These are phyloP conservation scores for Neodon shergylaensis DNA, from an alignment of 2,113 vertebrate genomes.

Conservation along the genomic window DNA sequence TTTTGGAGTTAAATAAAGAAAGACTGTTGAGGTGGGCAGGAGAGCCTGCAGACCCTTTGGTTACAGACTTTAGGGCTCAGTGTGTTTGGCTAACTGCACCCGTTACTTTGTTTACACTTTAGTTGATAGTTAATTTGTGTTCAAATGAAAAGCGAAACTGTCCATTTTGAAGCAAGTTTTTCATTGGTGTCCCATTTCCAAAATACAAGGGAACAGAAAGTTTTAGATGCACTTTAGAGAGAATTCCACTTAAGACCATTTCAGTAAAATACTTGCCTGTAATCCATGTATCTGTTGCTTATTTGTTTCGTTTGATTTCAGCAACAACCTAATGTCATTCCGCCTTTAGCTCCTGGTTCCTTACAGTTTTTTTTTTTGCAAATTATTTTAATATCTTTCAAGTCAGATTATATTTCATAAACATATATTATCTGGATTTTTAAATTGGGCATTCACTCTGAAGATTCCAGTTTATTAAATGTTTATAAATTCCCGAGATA, in stretches of 20 bases:
- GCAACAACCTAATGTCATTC: neutral
- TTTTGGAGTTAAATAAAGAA: conserved; percentile 74
- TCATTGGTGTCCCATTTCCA: conserved; percentile 24
- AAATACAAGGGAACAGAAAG: conserved; percentile 8
- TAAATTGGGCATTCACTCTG: neutral
- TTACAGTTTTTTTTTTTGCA: neutral
- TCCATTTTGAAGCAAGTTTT: neutral
- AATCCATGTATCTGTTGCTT: neutral
- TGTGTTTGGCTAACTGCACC: neutral
- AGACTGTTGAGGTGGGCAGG: conserved; percentile 73
- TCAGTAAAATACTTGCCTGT: conserved; percentile 9
- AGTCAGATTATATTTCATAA: conserved; percentile 11
- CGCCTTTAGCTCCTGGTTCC: neutral
- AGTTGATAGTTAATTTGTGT: conserved; percentile 45
- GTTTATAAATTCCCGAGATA: conserved; percentile 58
- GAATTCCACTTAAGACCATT: neutral
- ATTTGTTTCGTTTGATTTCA: neutral
- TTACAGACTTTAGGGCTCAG: neutral
- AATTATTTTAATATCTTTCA: conserved; percentile 53
- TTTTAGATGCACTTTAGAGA: conserved; percentile 45
- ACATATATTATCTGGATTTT: conserved; percentile 38
- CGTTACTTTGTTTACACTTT: conserved; percentile 33
- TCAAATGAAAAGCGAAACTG: conserved; percentile 45
- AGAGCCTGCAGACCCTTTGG: conserved; percentile 64
- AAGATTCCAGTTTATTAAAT: conserved; percentile 39